Base-by-base conservation (phyloP, 2,888 invertebrate genomes). In the Orthosia gothica region DNA sequence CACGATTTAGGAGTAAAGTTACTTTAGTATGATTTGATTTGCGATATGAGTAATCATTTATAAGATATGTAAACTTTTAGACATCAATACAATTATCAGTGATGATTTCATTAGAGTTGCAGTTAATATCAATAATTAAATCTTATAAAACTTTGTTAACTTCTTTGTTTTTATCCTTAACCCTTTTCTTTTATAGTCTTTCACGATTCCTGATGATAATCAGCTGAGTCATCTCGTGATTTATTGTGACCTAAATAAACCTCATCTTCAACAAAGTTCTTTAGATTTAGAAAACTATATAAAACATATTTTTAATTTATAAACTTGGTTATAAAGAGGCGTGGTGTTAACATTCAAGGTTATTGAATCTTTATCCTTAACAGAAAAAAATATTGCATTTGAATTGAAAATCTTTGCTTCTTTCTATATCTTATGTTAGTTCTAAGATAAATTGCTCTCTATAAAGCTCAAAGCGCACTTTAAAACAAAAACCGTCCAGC, bases 1-100 rank as follows among this genome's bases (percentile, higher is more conserved):
- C 65, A 45, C 55, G 75, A 85, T 86, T 72, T 75, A 68, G 77
- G 63, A 79, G 64, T 71, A 50, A 73, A 62, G 59, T 77, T 79
- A 74, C 32, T 63, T 54, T 16, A 64, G 45, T 71, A 63, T 57
- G 23, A 68, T 76, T 86, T 74, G 76, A 79, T 78, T 76, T 70
- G 65, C 58, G 63, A 76, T 81, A 72, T 70, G 47, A 67, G 50
- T 66, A 47, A 67, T 62, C 40, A 23, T 57, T 55, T 62, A 66
- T 45, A 62, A 11, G 13, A 79, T 15, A n/a, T 55, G 50, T n/a
- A n/a, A n/a, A 15, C 15, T 73, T 61, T 9, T 9, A 11, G 3
- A 45, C 13, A 55, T 50, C 26, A 59, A 13, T 20, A 2, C 5
- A 26, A 78, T 32, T 7, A 50, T 64, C 54, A 26, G 1, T 55